Conservation (phyloP, 2,113 vertebrate species). For the Ammodytes marinus region DNA sequence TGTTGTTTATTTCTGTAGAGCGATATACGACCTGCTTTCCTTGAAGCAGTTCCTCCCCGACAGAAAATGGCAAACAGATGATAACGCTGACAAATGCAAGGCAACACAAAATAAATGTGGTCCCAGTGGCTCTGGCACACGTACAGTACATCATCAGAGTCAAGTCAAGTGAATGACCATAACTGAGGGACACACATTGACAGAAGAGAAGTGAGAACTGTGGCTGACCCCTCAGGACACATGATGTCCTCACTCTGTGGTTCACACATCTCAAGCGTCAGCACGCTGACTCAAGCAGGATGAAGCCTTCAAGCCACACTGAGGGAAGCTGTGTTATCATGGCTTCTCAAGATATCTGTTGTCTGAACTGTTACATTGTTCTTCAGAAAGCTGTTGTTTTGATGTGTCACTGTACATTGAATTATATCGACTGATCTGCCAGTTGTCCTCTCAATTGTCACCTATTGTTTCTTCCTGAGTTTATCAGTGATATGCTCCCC, state of each 20-base stretch:
- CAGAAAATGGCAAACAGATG: constrained; percentile 25
- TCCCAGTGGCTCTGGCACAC: background rate
- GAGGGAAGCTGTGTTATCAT: constrained; percentile 10
- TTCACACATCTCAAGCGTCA: constrained; percentile 48
- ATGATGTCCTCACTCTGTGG: constrained; percentile 51
- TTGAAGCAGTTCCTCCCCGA: constrained; percentile 44
- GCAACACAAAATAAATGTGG: background rate
- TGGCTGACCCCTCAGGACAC: constrained; percentile 51
- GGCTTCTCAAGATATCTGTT: constrained; percentile 10
- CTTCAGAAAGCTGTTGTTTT: too few relatives aligned
- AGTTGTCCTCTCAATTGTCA: background rate
- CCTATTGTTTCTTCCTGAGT: background rate
- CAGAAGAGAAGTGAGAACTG: constrained; percentile 63
- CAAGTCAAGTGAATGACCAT: background rate
- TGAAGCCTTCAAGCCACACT: constrained; percentile 1
- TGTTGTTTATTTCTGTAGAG: constrained; percentile 53
- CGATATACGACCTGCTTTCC: constrained; percentile 57
- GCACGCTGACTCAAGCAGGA: constrained; percentile 21
- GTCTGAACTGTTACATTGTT: background rate
- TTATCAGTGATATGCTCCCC: background rate
- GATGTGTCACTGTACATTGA: background rate
- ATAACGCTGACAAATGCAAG: background rate
- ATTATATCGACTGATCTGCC: background rate
- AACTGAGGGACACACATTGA: constrained; percentile 34
- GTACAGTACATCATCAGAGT: background rate